phyloP scores from a whole-genome alignment of 2,888 invertebrate species.

The Busseola fusca region DNA sequence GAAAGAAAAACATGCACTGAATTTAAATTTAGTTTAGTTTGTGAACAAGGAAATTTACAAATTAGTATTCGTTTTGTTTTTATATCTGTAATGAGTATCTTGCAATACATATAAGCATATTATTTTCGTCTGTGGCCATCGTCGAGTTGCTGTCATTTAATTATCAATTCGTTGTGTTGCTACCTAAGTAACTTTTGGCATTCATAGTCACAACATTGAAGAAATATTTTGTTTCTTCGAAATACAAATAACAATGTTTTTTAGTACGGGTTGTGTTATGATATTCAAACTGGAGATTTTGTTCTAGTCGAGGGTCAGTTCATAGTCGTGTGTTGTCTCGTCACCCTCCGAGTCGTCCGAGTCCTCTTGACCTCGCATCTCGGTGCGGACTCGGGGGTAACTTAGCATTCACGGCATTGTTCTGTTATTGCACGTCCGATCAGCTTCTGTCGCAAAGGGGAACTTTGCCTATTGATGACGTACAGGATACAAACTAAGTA shows the following conservation, averaged over 20 bases:
- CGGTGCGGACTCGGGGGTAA: conserved; percentile 64
- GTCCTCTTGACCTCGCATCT: conserved; percentile 63
- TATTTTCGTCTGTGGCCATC: not conserved
- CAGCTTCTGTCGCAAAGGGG: conserved; percentile 64
- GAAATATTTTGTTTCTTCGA: conserved; percentile 2
- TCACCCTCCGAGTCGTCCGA: conserved; percentile 46
- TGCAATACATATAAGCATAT: not conserved
- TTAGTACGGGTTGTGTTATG: conserved; percentile 16
- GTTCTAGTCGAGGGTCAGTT: conserved; percentile 46
- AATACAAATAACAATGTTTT: not conserved
- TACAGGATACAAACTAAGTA: conserved; percentile 26
- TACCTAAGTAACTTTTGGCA: not conserved
- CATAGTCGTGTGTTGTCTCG: conserved; percentile 29
- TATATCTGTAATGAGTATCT: not conserved
- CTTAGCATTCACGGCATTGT: conserved; percentile 77
- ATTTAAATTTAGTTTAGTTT: too few relatives aligned
- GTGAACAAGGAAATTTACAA: too few relatives aligned
- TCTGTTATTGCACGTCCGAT: conserved; percentile 74
- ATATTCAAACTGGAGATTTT: conserved; percentile 44
- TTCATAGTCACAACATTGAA: not conserved
- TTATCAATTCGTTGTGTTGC: not conserved
- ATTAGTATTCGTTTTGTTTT: not conserved
- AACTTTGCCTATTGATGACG: conserved; percentile 52
- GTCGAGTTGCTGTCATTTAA: not conserved
- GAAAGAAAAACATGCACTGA: too few relatives aligned